Conservation (phyloP, 2,888 invertebrate species). For the Dorcus parallelipipedus region DNA sequence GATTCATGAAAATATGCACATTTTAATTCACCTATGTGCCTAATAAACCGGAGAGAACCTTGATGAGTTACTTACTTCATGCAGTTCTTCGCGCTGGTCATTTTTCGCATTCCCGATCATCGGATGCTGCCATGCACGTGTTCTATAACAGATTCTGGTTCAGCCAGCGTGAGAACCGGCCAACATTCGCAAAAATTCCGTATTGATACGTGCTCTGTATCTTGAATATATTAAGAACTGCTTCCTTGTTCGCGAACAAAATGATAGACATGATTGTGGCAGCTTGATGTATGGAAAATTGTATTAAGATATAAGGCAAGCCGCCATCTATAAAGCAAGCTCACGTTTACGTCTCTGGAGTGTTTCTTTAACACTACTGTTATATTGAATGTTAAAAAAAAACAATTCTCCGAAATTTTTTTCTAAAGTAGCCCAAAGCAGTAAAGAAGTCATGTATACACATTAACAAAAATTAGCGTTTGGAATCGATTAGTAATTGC, state of each 20-base stretch:
- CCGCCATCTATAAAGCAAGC: not conserved
- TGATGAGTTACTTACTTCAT: constrained; percentile 25
- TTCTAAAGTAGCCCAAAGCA: no score
- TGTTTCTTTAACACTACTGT: no score
- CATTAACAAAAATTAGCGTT: no score
- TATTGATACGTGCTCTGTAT: constrained; percentile 32
- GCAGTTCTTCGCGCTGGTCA: constrained; percentile 22
- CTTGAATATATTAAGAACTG: constrained; percentile 22
- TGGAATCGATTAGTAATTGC: no score
- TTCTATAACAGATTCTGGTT: constrained; percentile 28
- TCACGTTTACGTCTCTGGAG: not conserved
- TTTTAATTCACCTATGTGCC: not conserved
- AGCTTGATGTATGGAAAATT: constrained; percentile 2
- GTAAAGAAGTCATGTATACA: no score
- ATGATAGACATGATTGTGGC: constrained; percentile 3
- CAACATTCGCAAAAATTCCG: constrained; percentile 30
- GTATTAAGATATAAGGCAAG: not conserved
- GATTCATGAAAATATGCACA: no score
- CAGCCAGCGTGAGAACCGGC: constrained; percentile 35
- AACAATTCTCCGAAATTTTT: no score
- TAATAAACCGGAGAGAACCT: constrained; percentile 7
- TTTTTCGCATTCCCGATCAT: constrained; percentile 38
- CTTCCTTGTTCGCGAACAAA: constrained; percentile 11
- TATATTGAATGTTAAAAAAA: no score
- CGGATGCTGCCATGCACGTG: constrained; percentile 36